Conservation (phyloP, 2,888 invertebrate genomes). For the Hyposoter didymator region DNA sequence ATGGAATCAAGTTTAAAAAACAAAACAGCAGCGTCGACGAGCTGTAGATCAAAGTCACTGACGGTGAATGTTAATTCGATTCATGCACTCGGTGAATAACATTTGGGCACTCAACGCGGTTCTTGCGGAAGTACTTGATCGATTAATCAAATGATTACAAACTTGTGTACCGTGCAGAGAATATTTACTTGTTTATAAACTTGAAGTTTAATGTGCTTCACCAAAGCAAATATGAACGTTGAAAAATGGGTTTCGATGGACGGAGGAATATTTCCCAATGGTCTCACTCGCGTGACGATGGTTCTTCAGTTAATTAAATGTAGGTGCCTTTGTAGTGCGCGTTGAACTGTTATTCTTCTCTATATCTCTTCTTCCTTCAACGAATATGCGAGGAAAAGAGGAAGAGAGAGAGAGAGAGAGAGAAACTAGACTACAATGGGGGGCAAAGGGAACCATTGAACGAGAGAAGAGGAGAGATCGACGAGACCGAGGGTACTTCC, state of each 20-base stretch:
- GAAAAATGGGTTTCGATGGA: background rate
- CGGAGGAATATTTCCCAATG: slow-evolving; percentile 27
- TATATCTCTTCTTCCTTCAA: slow-evolving; percentile 1
- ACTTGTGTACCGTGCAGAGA: background rate
- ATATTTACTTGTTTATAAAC: background rate
- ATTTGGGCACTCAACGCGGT: background rate
- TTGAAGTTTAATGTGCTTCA: background rate
- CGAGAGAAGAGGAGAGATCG: slow-evolving; percentile 44
- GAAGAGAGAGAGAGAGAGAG: slow-evolving; percentile 1
- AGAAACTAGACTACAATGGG: background rate
- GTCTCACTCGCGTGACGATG: slow-evolving; percentile 47
- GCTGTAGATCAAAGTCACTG: too few species aligned
- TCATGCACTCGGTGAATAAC: background rate
- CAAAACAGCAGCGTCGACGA: too few species aligned
- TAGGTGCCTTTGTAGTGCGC: slow-evolving; percentile 59
- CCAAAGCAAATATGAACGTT: background rate
- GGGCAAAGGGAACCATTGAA: slow-evolving; percentile 1
- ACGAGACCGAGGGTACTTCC: slow-evolving; percentile 57
- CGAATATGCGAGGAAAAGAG: too few species aligned
- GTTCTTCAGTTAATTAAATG: slow-evolving; percentile 70
- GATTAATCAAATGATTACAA: background rate
- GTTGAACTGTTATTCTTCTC: slow-evolving; percentile 40
- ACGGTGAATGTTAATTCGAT: too few species aligned
- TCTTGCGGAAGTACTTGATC: background rate
- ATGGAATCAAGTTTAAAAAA: background rate